Conservation (phyloP, 2,888 invertebrate species). For the Drosophila mimetica region DNA sequence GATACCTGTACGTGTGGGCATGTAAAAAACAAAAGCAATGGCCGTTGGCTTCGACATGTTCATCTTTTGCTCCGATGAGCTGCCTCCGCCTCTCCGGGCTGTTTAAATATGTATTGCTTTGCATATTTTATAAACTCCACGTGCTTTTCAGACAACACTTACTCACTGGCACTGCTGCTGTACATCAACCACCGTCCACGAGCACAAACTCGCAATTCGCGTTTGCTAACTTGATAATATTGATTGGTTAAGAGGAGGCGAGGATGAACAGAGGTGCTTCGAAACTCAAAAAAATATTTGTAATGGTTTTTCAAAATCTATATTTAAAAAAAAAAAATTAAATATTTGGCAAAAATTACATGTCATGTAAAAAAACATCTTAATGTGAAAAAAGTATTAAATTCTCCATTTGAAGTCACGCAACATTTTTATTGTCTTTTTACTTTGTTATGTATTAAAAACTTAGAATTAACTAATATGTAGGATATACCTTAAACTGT, state of each 20-base stretch:
- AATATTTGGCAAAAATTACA: too few species aligned
- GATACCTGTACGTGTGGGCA: not conserved
- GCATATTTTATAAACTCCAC: constrained; percentile 44
- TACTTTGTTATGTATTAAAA: too few species aligned
- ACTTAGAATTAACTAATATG: too few species aligned
- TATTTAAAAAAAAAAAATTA: too few species aligned
- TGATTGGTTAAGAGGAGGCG: constrained; percentile 51
- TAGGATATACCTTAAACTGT: too few species aligned
- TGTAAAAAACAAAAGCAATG: constrained; percentile 42
- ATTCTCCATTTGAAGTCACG: too few species aligned
- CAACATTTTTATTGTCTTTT: too few species aligned
- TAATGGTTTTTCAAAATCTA: too few species aligned
- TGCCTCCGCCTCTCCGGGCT: constrained; percentile 32
- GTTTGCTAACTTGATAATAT: constrained; percentile 60
- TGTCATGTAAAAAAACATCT: too few species aligned
- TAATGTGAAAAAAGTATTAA: too few species aligned
- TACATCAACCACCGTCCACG: not conserved
- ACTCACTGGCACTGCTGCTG: constrained; percentile 9
- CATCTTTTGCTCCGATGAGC: constrained; percentile 37
- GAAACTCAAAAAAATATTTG: too few species aligned
- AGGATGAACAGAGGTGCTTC: constrained; percentile 10
- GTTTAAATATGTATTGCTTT: constrained; percentile 69
- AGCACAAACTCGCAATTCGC: constrained; percentile 4
- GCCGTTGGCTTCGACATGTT: constrained; percentile 39
- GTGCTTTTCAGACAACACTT: constrained; percentile 41